phyloP scores from a whole-genome alignment of 2,888 invertebrate genomes.

The Nymphalis c-album region DNA sequence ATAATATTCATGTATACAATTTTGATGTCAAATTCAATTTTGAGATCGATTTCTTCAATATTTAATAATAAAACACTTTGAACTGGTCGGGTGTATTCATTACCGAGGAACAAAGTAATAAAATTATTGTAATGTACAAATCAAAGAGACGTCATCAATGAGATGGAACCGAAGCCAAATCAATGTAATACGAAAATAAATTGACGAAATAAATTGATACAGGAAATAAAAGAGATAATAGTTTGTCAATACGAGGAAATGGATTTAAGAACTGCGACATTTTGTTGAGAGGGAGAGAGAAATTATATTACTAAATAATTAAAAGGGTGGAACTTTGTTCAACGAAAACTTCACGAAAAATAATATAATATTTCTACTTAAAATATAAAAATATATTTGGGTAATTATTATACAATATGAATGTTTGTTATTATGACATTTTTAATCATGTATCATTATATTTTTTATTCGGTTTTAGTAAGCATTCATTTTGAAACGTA shows the following conservation, averaged over 20 bases:
- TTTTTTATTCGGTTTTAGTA: too few species aligned
- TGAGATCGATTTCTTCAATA: too few species aligned
- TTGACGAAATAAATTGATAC: slow-evolving; percentile 26
- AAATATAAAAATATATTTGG: too few species aligned
- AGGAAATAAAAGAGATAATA: slow-evolving; percentile 25
- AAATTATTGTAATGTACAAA: not conserved
- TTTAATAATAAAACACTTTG: too few species aligned
- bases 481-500: too few species aligned
- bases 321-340: not conserved
- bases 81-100: not conserved
- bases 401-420: too few species aligned
- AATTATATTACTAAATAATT: not conserved
- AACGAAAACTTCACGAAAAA: not conserved
- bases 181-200: slow-evolving; percentile 25
- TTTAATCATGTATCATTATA: too few species aligned
- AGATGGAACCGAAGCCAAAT: slow-evolving; percentile 10
- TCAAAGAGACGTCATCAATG: not conserved
- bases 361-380: too few species aligned
- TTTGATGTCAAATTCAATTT: too few species aligned
- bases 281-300: slow-evolving; percentile 7
- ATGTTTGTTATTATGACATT: too few species aligned
- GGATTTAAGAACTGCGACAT: slow-evolving; percentile 20
- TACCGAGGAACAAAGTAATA: not conserved
- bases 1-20: too few species aligned
- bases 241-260: slow-evolving; percentile 28